These are phyloP conservation scores for Drosophila flavopinicola DNA, from an alignment of 2,888 invertebrate species.

Conservation along the genomic window DNA sequence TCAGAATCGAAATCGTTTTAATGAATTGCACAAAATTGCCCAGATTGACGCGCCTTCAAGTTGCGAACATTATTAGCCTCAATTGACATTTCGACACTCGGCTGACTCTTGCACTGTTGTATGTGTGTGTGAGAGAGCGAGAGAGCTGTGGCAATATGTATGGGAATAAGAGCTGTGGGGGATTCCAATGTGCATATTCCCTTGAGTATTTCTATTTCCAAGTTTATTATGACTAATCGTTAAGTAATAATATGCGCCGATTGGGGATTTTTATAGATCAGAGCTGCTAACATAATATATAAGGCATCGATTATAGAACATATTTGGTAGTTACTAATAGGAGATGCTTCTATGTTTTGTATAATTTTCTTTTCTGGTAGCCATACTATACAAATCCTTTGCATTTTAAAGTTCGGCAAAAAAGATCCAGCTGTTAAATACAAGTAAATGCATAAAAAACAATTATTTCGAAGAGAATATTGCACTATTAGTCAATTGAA, in stretches of 20 bases:
- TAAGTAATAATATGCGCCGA: no score
- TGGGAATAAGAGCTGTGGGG: conserved; percentile 6
- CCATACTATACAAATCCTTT: no score
- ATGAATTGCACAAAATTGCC: conserved; percentile 75
- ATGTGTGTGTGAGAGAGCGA: conserved; percentile 1
- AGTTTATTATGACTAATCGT: neutral
- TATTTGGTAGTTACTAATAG: no score
- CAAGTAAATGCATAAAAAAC: neutral
- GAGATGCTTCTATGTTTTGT: no score
- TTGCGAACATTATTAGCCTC: conserved; percentile 49
- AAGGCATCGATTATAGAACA: neutral
- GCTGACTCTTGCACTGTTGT: conserved; percentile 14
- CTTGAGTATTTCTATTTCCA: conserved; percentile 4
- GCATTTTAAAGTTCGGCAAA: no score
- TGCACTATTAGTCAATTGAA: no score
- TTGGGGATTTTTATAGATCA: no score
- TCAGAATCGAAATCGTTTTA: conserved; percentile 74
- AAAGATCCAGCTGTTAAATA: no score
- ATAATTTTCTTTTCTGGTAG: no score
- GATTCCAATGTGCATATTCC: neutral
- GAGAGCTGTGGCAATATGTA: conserved; percentile 4
- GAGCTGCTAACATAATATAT: no score
- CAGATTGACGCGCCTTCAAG: conserved; percentile 62
- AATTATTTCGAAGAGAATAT: no score
- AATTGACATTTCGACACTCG: conserved; percentile 51